phyloP scores from a whole-genome alignment of 2,888 invertebrate species.

The Chrysopilus asiliformis region DNA sequence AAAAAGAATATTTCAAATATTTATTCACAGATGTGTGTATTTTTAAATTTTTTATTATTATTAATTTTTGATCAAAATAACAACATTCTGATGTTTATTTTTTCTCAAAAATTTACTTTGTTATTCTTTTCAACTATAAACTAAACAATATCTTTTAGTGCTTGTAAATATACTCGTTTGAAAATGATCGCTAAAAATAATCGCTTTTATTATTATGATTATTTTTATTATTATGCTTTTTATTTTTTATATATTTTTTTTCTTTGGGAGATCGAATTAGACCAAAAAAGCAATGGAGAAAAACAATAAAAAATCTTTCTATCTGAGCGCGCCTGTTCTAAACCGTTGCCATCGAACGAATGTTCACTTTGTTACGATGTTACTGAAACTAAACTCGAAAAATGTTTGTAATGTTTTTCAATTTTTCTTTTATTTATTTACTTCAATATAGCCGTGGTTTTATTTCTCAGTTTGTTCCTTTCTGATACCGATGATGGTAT shows the following conservation, averaged over 20 bases:
- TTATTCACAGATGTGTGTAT: neutral
- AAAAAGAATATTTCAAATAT: neutral
- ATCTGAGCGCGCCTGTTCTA: slow-evolving; percentile 37
- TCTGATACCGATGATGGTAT: too few relatives aligned
- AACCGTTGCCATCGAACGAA: slow-evolving; percentile 38
- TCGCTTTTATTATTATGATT: too few relatives aligned
- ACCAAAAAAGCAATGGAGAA: too few relatives aligned
- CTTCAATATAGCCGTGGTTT: too few relatives aligned
- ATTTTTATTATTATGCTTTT: too few relatives aligned
- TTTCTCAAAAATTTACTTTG: slow-evolving; percentile 1
- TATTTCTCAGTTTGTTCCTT: too few relatives aligned
- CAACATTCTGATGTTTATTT: neutral
- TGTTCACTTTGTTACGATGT: slow-evolving; percentile 36
- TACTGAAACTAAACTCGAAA: slow-evolving; percentile 26
- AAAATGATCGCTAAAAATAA: too few relatives aligned
- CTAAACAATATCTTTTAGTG: neutral
- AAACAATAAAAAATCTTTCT: too few relatives aligned
- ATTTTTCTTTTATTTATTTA: too few relatives aligned
- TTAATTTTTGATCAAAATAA: neutral
- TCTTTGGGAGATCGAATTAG: slow-evolving; percentile 2
- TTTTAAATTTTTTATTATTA: slow-evolving; percentile 1
- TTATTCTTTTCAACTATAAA: neutral
- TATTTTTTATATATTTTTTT: neutral
- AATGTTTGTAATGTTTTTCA: too few relatives aligned
- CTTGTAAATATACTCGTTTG: too few relatives aligned